Conservation (phyloP, 2,888 invertebrate species). For the Cataglyphis rosenhaueri region DNA sequence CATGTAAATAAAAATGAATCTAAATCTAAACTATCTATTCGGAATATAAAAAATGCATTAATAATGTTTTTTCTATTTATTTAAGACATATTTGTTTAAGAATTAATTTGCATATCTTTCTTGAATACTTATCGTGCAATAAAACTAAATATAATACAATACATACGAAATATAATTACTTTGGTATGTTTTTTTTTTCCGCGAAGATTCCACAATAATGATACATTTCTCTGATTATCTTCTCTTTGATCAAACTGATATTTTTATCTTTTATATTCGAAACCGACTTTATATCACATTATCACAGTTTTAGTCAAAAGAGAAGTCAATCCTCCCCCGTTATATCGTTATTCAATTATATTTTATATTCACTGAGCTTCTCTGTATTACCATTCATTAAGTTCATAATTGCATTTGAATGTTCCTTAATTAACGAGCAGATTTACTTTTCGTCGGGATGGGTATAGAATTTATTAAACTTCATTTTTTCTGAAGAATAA, state of each 20-base stretch:
- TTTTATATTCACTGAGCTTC: conserved; percentile 29
- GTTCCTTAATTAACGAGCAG: conserved; percentile 49
- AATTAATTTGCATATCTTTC: neutral
- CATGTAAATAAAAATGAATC: neutral
- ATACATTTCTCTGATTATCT: neutral
- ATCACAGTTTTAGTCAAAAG: neutral
- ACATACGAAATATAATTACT: neutral
- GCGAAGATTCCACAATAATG: neutral
- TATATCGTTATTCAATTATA: conserved; percentile 34
- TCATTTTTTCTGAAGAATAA: conserved; percentile 18
- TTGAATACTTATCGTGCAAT: neutral
- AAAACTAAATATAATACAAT: neutral
- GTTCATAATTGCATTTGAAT: conserved; percentile 34
- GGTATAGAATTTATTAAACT: conserved; percentile 26
- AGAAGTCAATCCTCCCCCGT: neutral
- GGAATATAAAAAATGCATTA: neutral
- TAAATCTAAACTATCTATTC: neutral
- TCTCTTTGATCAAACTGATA: neutral
- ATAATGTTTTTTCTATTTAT: neutral
- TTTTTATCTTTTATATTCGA: neutral
- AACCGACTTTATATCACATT: conserved; percentile 4
- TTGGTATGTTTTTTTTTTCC: neutral
- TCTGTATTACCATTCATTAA: conserved; percentile 23
- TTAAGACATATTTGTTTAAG: neutral
- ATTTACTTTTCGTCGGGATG: conserved; percentile 26